Conservation (phyloP, 2,797 vertebrate species). For the Anguilla marmorata region DNA sequence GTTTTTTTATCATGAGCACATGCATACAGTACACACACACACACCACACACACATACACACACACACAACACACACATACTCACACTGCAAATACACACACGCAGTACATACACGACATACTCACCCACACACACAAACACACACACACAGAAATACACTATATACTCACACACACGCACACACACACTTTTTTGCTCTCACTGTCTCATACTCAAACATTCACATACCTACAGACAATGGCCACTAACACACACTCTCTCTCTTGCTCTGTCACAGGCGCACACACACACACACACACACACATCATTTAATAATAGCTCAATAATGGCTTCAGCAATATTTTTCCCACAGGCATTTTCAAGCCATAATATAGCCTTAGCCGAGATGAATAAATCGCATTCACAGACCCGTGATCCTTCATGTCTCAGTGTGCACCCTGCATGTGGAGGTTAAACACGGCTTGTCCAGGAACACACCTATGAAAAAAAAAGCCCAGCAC, state of each 20-base stretch:
- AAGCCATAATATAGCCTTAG: not conserved
- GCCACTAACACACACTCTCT: not conserved
- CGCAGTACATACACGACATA: no score
- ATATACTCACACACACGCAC: not conserved
- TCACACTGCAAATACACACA: no score
- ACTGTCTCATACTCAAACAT: no score
- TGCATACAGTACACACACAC: not conserved
- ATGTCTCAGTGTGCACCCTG: not conserved
- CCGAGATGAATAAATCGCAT: not conserved
- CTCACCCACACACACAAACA: not conserved
- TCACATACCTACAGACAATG: not conserved
- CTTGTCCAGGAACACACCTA: not conserved
- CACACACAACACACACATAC: not conserved
- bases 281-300: not conserved
- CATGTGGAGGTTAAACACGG: not conserved
- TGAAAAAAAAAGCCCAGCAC: not conserved
- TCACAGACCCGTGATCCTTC: not conserved
- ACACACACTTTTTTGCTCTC: no score
- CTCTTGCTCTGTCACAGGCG: not conserved
- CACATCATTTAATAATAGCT: not conserved
- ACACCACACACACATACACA: not conserved
- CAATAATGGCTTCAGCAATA: not conserved
- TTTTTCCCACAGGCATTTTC: not conserved
- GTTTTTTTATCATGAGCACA: slow-evolving; percentile 40
- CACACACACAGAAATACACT: not conserved